These are phyloP conservation scores for Conopomorpha cramerella DNA, from an alignment of 1,140 invertebrate genomes.

Conservation along the genomic window DNA sequence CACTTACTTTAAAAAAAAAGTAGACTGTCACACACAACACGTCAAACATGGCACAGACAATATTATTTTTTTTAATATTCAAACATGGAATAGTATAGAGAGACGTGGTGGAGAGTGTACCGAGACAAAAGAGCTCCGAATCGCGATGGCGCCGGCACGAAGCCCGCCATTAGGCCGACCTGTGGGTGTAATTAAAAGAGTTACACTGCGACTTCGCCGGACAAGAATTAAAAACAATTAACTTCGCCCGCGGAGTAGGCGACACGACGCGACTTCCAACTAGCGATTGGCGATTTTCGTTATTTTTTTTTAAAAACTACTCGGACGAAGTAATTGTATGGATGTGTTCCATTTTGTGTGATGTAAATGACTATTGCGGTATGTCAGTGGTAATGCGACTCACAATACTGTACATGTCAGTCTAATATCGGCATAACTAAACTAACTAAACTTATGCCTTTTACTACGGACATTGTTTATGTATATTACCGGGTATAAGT, in stretches of 20 bases:
- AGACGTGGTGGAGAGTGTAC: no score
- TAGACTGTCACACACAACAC: neutral
- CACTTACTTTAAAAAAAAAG: neutral
- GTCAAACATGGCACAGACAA: neutral
- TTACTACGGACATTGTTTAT: no score
- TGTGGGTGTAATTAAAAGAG: constrained; percentile 51
- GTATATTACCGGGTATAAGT: no score
- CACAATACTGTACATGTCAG: neutral
- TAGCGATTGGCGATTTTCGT: neutral
- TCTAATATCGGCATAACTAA: neutral
- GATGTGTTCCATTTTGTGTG: no score
- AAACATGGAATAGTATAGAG: no score
- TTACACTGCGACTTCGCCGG: constrained; percentile 30
- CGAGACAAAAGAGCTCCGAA: neutral
- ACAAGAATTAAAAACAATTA: constrained; percentile 52
- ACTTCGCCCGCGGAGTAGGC: constrained; percentile 16
- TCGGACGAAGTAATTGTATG: no score
- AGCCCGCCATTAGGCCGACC: constrained; percentile 28
- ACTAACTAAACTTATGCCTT: no score
- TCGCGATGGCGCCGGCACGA: constrained; percentile 14
- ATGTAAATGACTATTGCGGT: no score
- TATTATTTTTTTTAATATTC: neutral
- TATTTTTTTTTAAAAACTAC: no score
- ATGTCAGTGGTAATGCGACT: no score
- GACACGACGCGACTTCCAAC: neutral